Conservation (phyloP, 2,888 invertebrate genomes). For the Apamea crenata region DNA sequence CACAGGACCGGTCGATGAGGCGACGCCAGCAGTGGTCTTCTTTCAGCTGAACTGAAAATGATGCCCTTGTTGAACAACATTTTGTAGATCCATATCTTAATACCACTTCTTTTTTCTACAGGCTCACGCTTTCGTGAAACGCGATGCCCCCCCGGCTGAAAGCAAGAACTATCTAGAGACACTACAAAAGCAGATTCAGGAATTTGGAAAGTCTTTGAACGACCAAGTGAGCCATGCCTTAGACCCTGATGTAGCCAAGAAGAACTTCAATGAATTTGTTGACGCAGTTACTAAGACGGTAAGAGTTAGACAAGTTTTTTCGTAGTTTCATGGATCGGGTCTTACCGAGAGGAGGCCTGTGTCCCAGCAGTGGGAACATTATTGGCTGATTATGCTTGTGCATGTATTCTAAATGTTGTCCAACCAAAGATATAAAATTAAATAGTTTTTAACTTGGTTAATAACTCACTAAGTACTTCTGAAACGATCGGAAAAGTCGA, state of each 20-base stretch:
- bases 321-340: not conserved
- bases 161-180: constrained; percentile 61
- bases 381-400: no score
- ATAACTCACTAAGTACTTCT: no score
- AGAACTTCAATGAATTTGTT: constrained; percentile 68
- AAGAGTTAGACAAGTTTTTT: constrained; percentile 47
- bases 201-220: constrained; percentile 57
- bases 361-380: no score
- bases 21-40: not conserved
- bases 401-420: no score
- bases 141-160: constrained; percentile 38
- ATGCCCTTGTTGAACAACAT: not conserved
- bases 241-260: constrained; percentile 73
- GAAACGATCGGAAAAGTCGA: no score
- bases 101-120: not conserved
- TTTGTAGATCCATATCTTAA: not conserved
- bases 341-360: no score
- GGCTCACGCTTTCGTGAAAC: constrained; percentile 51
- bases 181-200: constrained; percentile 66
- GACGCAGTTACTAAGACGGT: constrained; percentile 71
- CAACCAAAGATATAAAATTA: no score
- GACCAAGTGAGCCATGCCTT: constrained; percentile 56
- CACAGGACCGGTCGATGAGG: not conserved
- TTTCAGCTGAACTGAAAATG: not conserved
- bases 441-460: no score